A percentile compares a stretch with the other conserved stretches of the same genome.
Evolutionary conservation across 2,797 vertebrate genomes (phyloP).

Genomic region (Calcarius lapponicus): DNA sequence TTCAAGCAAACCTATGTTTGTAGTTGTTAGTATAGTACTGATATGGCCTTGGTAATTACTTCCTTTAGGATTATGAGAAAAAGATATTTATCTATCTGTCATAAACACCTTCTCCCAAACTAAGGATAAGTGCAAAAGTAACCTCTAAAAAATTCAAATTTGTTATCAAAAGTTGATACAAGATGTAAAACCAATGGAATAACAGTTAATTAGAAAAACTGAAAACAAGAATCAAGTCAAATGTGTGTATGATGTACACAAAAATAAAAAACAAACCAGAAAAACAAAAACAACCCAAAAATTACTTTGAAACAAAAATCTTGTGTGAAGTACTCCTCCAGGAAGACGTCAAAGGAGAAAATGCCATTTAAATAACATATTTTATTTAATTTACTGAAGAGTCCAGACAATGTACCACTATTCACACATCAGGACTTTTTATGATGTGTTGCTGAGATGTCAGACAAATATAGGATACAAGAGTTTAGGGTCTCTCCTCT

Average conservation of each 20-base stretch:
- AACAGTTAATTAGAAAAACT: background rate
- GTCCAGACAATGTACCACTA: background rate
- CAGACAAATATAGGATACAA: background rate
- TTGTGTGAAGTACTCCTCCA: background rate
- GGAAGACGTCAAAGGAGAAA: background rate
- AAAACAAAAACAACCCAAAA: background rate
- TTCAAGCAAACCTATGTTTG: background rate
- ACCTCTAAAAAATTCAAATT: background rate
- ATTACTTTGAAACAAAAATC: background rate
- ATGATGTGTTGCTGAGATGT: accelerated
- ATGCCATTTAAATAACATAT: background rate
- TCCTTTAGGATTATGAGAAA: background rate
- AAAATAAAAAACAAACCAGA: background rate
- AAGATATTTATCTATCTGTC: background rate
- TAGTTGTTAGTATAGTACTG: background rate
- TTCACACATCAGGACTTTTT: background rate
- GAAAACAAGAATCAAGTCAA: background rate
- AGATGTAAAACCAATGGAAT: background rate
- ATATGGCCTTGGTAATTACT: background rate
- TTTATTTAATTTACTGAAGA: slow-evolving; percentile 3
- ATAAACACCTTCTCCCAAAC: background rate
- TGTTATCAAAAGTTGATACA: background rate
- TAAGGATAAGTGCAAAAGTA: background rate
- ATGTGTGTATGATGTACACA: background rate
- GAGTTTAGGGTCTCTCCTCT: background rate